A percentile compares a stretch with the other conserved stretches of the same genome.
phyloP scores from a whole-genome alignment of 2,113 vertebrate genomes.

The Puffinus mauretanicus region DNA sequence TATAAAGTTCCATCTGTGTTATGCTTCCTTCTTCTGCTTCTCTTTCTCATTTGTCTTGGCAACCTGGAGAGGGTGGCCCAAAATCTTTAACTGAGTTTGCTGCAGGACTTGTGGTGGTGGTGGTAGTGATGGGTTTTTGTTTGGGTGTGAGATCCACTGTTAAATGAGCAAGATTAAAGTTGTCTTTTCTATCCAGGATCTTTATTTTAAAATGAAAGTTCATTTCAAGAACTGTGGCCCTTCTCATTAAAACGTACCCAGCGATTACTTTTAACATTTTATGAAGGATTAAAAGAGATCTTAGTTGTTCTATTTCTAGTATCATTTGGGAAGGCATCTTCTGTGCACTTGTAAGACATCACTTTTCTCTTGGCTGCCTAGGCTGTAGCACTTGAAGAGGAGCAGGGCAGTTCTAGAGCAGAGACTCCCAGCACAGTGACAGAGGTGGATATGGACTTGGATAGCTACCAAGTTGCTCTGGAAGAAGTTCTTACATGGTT shows the following conservation, averaged over 20 bases:
- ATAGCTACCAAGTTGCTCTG: conserved; percentile 89
- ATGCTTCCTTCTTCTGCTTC: neutral
- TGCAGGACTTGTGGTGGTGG: neutral
- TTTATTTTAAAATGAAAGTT: neutral
- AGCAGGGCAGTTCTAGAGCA: conserved; percentile 67
- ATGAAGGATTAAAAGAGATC: neutral
- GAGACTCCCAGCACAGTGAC: conserved; percentile 81
- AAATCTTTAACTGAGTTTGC: neutral
- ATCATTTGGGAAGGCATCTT: neutral
- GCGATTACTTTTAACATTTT: neutral
- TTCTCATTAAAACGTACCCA: neutral
- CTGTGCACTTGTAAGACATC: neutral
- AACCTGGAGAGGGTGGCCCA: neutral
- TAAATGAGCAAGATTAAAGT: neutral
- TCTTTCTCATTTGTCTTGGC: neutral
- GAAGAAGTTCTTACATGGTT: conserved; percentile 98
- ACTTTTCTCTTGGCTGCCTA: conserved; percentile 32
- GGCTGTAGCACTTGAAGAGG: conserved; percentile 63
- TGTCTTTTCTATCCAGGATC: neutral
- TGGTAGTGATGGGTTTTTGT: neutral
- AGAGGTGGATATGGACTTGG: conserved; percentile 81
- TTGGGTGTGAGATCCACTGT: neutral
- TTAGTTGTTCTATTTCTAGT: neutral
- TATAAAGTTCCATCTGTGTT: neutral
- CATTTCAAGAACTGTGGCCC: neutral